Evolutionary conservation across 2,888 invertebrate genomes (phyloP), one percentile per base, ranked within the genome.

Genomic region (Sarcophaga carnaria): DNA sequence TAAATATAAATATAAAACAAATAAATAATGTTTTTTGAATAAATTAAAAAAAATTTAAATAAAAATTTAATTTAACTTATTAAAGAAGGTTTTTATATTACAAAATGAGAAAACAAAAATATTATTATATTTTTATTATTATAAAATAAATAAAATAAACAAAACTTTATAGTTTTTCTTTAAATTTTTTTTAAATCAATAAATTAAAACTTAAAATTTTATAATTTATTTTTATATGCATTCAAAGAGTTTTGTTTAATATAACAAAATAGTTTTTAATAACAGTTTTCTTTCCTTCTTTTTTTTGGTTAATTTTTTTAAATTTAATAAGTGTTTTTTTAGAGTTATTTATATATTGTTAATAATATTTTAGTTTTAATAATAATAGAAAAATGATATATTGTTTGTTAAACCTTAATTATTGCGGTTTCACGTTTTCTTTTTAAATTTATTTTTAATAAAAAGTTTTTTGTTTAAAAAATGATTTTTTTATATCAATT

Each of bases 251-350:
- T 37, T 89, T 89, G 90, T 90, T 88, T 88, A 90, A 91, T 89
- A 90, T 91, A 91, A 91, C 89, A 90, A 91, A 90, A 91, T 90
- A 88, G 88, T 88, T 89, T 89, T 89, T 91, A 82, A 90, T 91
- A 92, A 91, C 91, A 91, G 90, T 90, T 90, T 90, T 11, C 6
- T 67, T 66, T 54, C 67, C 25, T 14, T 14, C 67, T 25, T 27
- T 49, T 71, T 49, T 71, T 72, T 66, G 1, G 45, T 64, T 20
- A 49, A 22, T 77, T 77, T 69, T 12, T 63, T 54, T 69, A 45
- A 70, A 5, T 54, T 54, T 81, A 37, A 37, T 37, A 37, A 37
- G 62, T 54, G 75, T 77, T 64, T 60, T 60, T 71, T 17, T 22
- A 49, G 14, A 10, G 11, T 74, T 69, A 67, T 62, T 54, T 62